Evolutionary conservation across 2,113 vertebrate species (phyloP), one percentile per base, ranked within the genome.

Genomic region (Grus americana): DNA sequence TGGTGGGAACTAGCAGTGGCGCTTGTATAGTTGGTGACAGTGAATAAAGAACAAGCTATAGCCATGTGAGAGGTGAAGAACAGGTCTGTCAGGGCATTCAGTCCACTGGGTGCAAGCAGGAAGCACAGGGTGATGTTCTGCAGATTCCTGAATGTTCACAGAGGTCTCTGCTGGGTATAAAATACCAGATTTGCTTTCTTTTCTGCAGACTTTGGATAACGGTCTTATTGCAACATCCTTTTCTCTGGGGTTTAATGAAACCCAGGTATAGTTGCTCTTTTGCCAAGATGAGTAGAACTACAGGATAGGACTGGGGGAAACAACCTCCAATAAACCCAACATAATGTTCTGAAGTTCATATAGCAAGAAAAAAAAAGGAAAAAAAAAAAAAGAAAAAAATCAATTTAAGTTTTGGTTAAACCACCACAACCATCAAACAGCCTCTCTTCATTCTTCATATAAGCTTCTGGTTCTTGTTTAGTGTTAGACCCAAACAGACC

Each of bases 331-430:
- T 36, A 81, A 90, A 78, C 24, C 2, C 6, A 76, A 18, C 5
- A 54, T 38, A 62, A 76, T 78, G 7, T 62, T 70, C 40, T 59
- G 55, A 88, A 47, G 20, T 29, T 61, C 68, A 86, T 34, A 36
- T 1, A 75, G 12, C 3, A 79, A 32, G 4, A 9, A 19, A 34
- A 65, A 63, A 73, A 40, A 21, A 1, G 9, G 0, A 4, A 10
- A 9, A 23, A 20, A 4, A 9, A 5, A 5, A 27, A 12, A 36
- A 5, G 5, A 27, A 12, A 5, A 9, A 5, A 3, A n/a, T 19
- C 16, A 74, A 12, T 76, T 26, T 57, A 50, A 68, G 1, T 49
- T 79, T 88, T 89, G 36, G 7, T 75, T 75, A 66, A 79, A 82
- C 34, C 22, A 66, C 40, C 6, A 73, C 74, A 92, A 15, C 50